A percentile compares a stretch with the other conserved stretches of the same genome.
Conservation (phyloP, 2,888 invertebrate species). For the Barypeithes pellucidus region DNA sequence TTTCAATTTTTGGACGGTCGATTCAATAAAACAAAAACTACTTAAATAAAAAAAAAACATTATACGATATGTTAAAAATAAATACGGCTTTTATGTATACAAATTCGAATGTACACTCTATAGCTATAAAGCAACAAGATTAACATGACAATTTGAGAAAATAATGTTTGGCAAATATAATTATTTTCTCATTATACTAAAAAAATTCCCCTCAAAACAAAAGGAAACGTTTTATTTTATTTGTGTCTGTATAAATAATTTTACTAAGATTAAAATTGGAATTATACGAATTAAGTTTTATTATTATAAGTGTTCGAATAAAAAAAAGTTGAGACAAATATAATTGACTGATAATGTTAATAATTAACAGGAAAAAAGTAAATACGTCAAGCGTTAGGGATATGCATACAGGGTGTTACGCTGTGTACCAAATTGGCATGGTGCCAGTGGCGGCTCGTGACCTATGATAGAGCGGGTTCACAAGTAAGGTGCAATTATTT, state of each 20-base stretch:
- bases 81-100: too few species aligned
- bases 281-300: not conserved
- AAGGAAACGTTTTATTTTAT: not conserved
- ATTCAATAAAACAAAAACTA: too few species aligned
- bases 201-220: not conserved
- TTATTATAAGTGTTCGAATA: not conserved
- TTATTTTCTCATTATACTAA: slow-evolving; percentile 1
- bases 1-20: too few species aligned
- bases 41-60: too few species aligned
- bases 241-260: not conserved
- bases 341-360: not conserved
- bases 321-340: not conserved
- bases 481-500: too few species aligned
- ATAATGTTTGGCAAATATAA: slow-evolving; percentile 1
- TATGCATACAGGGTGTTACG: too few species aligned
- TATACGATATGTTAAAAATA: too few species aligned
- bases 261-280: not conserved
- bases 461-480: too few species aligned
- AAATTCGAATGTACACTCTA: not conserved
- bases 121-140: not conserved
- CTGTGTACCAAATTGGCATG: too few species aligned
- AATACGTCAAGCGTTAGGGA: too few species aligned
- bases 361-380: too few species aligned
- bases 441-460: too few species aligned
- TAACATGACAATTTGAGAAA: not conserved